These are phyloP conservation scores for Tipula helvola DNA, from an alignment of 2,888 invertebrate species.

Conservation along the genomic window DNA sequence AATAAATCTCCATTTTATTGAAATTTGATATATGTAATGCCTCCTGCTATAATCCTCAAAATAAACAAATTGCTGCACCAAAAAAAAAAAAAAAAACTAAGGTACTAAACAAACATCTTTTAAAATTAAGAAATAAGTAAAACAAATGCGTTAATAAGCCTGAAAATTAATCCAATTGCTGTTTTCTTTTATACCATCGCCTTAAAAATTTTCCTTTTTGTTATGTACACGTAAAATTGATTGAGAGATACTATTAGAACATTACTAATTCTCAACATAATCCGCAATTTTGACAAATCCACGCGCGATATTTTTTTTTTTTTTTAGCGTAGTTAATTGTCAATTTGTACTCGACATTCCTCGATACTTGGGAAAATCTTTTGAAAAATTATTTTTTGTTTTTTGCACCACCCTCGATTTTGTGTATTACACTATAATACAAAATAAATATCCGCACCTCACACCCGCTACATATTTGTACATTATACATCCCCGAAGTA, in stretches of 20 bases:
- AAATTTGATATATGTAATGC: background rate
- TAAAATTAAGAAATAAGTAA: background rate
- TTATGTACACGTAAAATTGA: background rate
- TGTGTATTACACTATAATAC: background rate
- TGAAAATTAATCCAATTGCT: background rate
- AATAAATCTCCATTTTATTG: background rate
- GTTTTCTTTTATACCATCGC: background rate
- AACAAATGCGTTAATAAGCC: slow-evolving; percentile 6
- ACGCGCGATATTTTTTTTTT: background rate
- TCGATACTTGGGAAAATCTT: background rate
- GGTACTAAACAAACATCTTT: background rate
- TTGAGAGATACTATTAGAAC: background rate
- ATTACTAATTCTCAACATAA: background rate
- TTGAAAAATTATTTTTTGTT: background rate
- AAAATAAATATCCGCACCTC: background rate
- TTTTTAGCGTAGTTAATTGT: background rate
- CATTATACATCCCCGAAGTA: background rate
- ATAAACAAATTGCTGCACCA: background rate
- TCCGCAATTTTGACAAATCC: background rate
- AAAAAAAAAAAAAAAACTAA: background rate
- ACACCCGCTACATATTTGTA: background rate
- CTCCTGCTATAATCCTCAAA: background rate
- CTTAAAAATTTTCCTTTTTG: background rate
- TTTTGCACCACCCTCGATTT: background rate
- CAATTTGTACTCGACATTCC: background rate